Percentiles rank a stretch among this genome's conserved stretches.
These are phyloP conservation scores for Poeciliopsis presidionis DNA, from an alignment of 2,797 vertebrate genomes.

Conservation along the genomic window DNA sequence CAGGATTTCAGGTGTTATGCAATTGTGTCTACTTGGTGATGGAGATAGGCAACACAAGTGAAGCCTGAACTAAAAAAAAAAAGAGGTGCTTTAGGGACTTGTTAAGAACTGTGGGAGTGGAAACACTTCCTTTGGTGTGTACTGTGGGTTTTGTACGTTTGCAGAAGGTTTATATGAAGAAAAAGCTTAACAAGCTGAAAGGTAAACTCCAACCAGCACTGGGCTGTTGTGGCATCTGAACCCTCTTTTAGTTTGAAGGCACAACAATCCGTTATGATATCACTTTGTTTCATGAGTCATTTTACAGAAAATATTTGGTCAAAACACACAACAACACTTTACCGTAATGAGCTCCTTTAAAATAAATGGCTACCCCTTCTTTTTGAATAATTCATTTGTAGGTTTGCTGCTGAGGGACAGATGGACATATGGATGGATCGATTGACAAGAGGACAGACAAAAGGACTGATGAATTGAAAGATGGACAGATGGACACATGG, in stretches of 20 bases:
- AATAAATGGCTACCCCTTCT: not conserved
- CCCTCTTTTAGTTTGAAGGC: not conserved
- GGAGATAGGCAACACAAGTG: not conserved
- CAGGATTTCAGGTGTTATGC: not conserved
- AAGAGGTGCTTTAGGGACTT: not conserved
- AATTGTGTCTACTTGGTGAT: constrained; percentile 1
- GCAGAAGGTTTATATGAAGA: constrained; percentile 5
- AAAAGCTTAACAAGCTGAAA: not conserved
- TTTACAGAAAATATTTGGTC: not conserved
- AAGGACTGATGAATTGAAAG: not conserved
- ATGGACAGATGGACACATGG: not conserved
- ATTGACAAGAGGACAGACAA: not conserved
- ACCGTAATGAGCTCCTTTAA: not conserved
- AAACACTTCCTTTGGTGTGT: constrained; percentile 1
- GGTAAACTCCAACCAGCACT: not conserved
- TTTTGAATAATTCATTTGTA: not conserved
- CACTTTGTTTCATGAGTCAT: not conserved
- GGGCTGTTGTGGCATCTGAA: not conserved
- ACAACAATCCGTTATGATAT: not conserved
- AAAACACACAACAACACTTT: not conserved
- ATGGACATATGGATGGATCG: not conserved
- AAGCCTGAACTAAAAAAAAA: constrained; percentile 3
- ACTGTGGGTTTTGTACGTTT: not conserved
- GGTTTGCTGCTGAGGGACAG: not conserved
- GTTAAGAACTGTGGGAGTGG: not conserved